phyloP scores from a whole-genome alignment of 2,797 vertebrate genomes.

The Holocentrus rufus region DNA sequence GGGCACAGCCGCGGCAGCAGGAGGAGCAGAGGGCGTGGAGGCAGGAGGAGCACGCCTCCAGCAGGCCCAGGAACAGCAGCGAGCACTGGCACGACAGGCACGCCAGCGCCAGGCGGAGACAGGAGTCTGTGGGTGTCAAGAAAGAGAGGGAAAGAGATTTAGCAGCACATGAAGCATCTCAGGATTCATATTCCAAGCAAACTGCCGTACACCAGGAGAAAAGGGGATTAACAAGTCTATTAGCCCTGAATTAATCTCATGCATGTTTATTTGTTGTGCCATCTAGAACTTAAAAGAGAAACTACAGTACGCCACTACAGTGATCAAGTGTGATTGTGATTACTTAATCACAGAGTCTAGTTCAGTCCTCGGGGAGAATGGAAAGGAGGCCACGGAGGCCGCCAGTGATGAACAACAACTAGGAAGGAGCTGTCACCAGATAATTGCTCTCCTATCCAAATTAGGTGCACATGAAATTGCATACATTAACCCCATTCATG shows the following conservation, averaged over 20 bases:
- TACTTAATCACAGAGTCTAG: constrained; percentile 74
- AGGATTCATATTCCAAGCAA: constrained; percentile 34
- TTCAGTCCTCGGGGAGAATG: constrained; percentile 68
- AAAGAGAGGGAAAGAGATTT: background rate
- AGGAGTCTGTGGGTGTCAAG: constrained; percentile 50
- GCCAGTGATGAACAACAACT: constrained; percentile 65
- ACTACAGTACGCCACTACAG: constrained; percentile 14
- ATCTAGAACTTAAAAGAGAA: constrained; percentile 62
- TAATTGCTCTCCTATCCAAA: constrained; percentile 74
- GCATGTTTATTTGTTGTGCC: constrained; percentile 65
- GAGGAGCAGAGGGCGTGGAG: constrained; percentile 61
- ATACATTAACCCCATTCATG: constrained; percentile 68
- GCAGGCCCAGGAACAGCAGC: constrained; percentile 59
- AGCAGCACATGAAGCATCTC: background rate
- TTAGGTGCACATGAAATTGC: constrained; percentile 69
- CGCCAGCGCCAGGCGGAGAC: constrained; percentile 75
- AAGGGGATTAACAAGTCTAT: constrained; percentile 59
- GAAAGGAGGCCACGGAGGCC: constrained; percentile 59
- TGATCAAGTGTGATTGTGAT: constrained; percentile 78
- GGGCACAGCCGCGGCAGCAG: constrained; percentile 76
- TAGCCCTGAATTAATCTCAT: constrained; percentile 76
- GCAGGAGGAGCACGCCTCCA: constrained; percentile 61
- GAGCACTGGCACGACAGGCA: constrained; percentile 66
- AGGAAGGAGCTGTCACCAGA: constrained; percentile 64
- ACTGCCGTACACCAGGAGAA: constrained; percentile 46